A percentile compares a stretch with the other conserved stretches of the same genome.
phyloP scores from a whole-genome alignment of 1,140 invertebrate species.

The Schlechtendalia chinensis region DNA sequence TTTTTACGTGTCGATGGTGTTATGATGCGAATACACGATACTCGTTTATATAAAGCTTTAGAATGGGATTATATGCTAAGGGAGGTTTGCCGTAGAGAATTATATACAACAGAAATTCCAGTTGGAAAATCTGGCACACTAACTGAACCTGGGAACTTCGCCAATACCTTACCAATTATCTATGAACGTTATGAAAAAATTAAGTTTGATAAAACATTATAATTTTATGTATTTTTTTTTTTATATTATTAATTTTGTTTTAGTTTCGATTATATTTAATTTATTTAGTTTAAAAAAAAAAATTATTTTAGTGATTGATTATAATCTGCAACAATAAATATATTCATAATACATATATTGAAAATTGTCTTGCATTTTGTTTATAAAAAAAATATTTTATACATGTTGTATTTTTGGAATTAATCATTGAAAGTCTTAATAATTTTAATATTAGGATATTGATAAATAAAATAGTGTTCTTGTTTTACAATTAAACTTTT shows the following conservation, averaged over 20 bases:
- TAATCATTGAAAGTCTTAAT: not conserved
- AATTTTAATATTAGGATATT: too few relatives aligned
- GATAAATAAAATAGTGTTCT: too few relatives aligned
- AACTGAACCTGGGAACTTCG: constrained; percentile 43
- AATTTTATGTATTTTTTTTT: not conserved
- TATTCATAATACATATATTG: not conserved
- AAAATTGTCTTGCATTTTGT: not conserved
- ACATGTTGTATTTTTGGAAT: not conserved
- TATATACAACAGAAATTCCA: constrained; percentile 61
- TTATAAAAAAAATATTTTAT: not conserved
- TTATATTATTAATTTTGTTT: not conserved
- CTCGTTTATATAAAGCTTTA: constrained; percentile 83
- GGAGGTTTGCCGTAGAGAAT: constrained; percentile 75
- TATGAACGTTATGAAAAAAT: constrained; percentile 43
- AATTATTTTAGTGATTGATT: not conserved
- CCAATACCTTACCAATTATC: constrained; percentile 29
- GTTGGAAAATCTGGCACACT: constrained; percentile 40
- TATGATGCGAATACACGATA: constrained; percentile 85
- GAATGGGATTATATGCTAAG: constrained; percentile 71
- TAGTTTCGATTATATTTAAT: not conserved
- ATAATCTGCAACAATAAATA: not conserved
- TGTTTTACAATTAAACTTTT: too few relatives aligned
- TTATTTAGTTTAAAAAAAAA: too few relatives aligned
- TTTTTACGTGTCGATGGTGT: constrained; percentile 94
- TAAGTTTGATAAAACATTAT: constrained; percentile 6